A percentile compares a stretch with the other conserved stretches of the same genome.
Conservation (phyloP, 1,140 invertebrate genomes). For the Venustaconcha ellipsiformis region DNA sequence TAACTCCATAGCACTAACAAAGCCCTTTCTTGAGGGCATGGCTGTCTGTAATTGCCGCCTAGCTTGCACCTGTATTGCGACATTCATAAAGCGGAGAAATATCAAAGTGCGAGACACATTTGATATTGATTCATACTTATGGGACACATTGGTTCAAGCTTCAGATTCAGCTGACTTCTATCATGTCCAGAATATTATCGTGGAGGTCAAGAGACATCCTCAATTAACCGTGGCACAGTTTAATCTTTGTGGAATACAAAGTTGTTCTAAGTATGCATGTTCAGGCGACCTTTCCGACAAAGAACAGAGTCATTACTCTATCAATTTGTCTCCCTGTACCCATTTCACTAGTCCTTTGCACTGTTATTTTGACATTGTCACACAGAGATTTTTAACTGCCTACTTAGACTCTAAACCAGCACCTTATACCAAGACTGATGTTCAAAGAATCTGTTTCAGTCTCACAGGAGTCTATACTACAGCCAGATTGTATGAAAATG, state of each 20-base stretch:
- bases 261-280: constrained; percentile 37
- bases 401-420: constrained; percentile 73
- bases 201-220: constrained; percentile 47
- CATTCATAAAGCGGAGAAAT: constrained; percentile 44
- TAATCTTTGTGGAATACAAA: constrained; percentile 39
- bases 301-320: constrained; percentile 79
- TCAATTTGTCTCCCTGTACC: constrained; percentile 87
- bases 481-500: constrained; percentile 34
- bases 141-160: constrained; percentile 44
- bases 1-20: constrained; percentile 56
- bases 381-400: constrained; percentile 81
- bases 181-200: constrained; percentile 46
- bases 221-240: constrained; percentile 44
- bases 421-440: constrained; percentile 42
- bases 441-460: constrained; percentile 37
- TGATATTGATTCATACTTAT: constrained; percentile 39
- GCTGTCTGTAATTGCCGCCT: constrained; percentile 49
- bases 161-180: constrained; percentile 33
- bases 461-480: constrained; percentile 15
- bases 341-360: constrained; percentile 95
- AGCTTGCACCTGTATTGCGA: constrained; percentile 56
- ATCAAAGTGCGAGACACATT: constrained; percentile 41
- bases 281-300: constrained; percentile 24
- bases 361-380: constrained; percentile 90
- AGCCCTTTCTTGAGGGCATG: constrained; percentile 44